phyloP scores from a whole-genome alignment of 2,888 invertebrate species.

The Camponotus fellah region DNA sequence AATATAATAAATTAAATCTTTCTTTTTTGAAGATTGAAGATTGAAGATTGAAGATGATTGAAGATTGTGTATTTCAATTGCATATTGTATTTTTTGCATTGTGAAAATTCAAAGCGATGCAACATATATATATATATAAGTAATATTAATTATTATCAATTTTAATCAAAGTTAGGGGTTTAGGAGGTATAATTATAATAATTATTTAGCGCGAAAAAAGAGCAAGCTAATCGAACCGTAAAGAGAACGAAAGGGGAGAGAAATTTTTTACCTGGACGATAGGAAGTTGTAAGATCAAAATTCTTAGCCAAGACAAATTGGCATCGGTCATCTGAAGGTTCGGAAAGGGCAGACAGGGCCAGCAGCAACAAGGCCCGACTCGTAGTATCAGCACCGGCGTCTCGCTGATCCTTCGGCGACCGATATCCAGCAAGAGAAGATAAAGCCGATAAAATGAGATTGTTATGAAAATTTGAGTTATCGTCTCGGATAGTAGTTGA shows the following conservation, averaged over 20 bases:
- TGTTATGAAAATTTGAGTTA: constrained; percentile 91
- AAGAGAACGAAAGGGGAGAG: constrained; percentile 10
- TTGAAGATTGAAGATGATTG: too few relatives aligned
- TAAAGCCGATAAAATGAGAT: constrained; percentile 91
- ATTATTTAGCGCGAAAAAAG: constrained; percentile 1
- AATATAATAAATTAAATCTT: not conserved
- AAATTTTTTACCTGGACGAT: constrained; percentile 89
- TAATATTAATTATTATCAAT: constrained; percentile 1
- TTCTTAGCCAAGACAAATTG: constrained; percentile 85
- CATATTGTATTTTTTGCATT: not conserved
- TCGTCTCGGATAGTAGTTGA: constrained; percentile 90
- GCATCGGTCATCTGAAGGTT: constrained; percentile 80
- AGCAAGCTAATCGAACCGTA: not conserved
- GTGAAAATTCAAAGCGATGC: not conserved
- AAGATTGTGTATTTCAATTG: not conserved
- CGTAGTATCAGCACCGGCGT: constrained; percentile 88
- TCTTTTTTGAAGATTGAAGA: too few relatives aligned
- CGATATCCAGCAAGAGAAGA: constrained; percentile 88
- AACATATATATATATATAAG: not conserved
- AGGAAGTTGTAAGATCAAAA: constrained; percentile 90
- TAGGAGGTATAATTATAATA: not conserved
- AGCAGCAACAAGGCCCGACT: constrained; percentile 91
- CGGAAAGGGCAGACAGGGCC: constrained; percentile 89
- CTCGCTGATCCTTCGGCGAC: constrained; percentile 85
- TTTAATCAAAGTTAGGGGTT: not conserved